Conservation (phyloP, 1,140 invertebrate species). For the Drosophila kikkawai region DNA sequence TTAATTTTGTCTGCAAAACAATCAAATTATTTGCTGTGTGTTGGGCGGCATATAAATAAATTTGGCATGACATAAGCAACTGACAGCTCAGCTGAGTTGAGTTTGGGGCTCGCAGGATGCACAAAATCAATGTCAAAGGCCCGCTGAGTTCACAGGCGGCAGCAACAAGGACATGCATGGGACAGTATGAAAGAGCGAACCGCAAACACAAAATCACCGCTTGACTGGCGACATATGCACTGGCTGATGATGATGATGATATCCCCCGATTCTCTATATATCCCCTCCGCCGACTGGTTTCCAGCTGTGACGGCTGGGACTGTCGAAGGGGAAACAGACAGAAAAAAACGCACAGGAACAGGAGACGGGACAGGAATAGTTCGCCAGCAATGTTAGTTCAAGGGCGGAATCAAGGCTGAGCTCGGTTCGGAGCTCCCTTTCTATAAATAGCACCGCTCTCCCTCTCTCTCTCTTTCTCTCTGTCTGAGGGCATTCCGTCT, state of each 20-base stretch:
- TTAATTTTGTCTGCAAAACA: slow-evolving; percentile 24
- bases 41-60: slow-evolving; percentile 43
- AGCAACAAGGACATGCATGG: slow-evolving; percentile 70
- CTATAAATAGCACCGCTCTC: slow-evolving; percentile 59
- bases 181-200: slow-evolving; percentile 31
- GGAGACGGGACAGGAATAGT: slow-evolving; percentile 33
- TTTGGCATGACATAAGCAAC: slow-evolving; percentile 60
- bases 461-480: slow-evolving; percentile 2
- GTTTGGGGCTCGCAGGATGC: slow-evolving; percentile 20
- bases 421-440: slow-evolving; percentile 37
- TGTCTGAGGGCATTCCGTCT: background rate
- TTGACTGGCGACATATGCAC: slow-evolving; percentile 68
- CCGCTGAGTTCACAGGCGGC: slow-evolving; percentile 59
- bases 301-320: slow-evolving; percentile 64
- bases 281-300: slow-evolving; percentile 56
- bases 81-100: slow-evolving; percentile 50
- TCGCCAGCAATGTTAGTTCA: slow-evolving; percentile 67
- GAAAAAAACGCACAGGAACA: slow-evolving; percentile 6
- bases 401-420: slow-evolving; percentile 67
- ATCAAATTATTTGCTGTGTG: slow-evolving; percentile 17
- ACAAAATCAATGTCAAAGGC: slow-evolving; percentile 78
- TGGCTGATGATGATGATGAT: slow-evolving; percentile 21
- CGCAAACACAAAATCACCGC: slow-evolving; percentile 47
- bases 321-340: slow-evolving; percentile 28
- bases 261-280: background rate